Conservation (phyloP, 2,113 vertebrate genomes). For the Pantherophis guttatus region DNA sequence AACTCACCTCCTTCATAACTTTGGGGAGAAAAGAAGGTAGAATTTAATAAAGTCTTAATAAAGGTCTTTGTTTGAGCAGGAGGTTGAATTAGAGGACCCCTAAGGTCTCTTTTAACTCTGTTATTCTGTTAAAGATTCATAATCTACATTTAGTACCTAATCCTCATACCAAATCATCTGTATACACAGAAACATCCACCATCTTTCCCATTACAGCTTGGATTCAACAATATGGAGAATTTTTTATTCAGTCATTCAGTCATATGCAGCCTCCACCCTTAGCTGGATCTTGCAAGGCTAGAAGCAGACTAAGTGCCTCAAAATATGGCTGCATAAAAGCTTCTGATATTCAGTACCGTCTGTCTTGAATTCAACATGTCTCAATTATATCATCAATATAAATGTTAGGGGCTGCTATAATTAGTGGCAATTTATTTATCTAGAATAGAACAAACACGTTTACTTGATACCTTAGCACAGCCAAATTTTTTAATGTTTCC, state of each 20-base stretch:
- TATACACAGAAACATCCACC: neutral
- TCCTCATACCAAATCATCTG: neutral
- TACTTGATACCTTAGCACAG: constrained; percentile 84
- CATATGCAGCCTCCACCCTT: neutral
- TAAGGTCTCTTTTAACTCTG: neutral
- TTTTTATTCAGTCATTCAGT: neutral
- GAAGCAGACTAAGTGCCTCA: too few relatives aligned
- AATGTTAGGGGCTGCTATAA: neutral
- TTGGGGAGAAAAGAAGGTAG: constrained; percentile 35
- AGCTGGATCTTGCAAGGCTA: neutral
- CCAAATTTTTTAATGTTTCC: constrained; percentile 96
- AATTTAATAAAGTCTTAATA: neutral
- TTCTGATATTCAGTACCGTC: neutral
- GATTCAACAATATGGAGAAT: neutral
- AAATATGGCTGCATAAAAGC: neutral
- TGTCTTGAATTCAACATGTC: neutral
- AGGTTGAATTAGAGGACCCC: neutral
- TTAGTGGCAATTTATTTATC: neutral
- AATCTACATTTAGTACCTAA: neutral
- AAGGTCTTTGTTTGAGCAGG: neutral
- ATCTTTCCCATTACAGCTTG: neutral
- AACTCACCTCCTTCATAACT: constrained; percentile 97
- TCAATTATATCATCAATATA: neutral
- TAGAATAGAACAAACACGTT: neutral
- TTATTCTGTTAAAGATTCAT: neutral